Base-by-base conservation (phyloP, 2,888 invertebrate genomes). In the Labia minor region DNA sequence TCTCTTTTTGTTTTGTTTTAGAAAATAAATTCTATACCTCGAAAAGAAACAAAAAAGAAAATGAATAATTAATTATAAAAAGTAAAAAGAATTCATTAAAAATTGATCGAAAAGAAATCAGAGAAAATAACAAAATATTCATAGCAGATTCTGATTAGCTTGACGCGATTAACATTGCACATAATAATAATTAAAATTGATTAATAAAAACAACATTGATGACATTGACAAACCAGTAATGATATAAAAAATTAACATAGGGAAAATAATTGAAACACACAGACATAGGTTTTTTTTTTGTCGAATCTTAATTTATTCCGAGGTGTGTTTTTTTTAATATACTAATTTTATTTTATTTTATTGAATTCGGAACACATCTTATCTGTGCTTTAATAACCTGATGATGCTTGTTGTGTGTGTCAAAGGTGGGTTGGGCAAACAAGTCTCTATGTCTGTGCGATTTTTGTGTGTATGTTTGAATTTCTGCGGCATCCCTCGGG, bases 401-500 rank as follows among this genome's bases (percentile, higher is more conserved):
- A n/a, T 11, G 14, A 16, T 16, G 49, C 16, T 11, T 49, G 49
- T 49, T n/a, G n/a, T 16, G 49, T 49, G 49, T 49, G 49, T 49
- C 49, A 49, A 49, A 14, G 49, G n/a, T n/a, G 49, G 49, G 49
- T 11, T 11, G 49, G 49, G n/a, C n/a, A 49, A 26, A 26, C 8
- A 26, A 26, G 4, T 26, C 26, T 49, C 4, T 49, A 14, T 49
- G 8, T 49, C 8, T 49, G 49, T 14, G 49, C 11, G 33, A 33
- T 49, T 49, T 49, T 49, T 49, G 49, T 49, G 49, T 49, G 49
- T n/a, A 49, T 49, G 49, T 49, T 11, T 49, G n/a, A 16, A 49
- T 49, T 49, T 49, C 26, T 26, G 26, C 3, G 26, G 8, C 26
- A 26, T 8, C 49, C 49, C 49, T 49, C n/a, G 49, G 49, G 49